A percentile compares a stretch with the other conserved stretches of the same genome.
Evolutionary conservation across 2,113 vertebrate genomes (phyloP).

Genomic region (Rousettus leschenaultii): DNA sequence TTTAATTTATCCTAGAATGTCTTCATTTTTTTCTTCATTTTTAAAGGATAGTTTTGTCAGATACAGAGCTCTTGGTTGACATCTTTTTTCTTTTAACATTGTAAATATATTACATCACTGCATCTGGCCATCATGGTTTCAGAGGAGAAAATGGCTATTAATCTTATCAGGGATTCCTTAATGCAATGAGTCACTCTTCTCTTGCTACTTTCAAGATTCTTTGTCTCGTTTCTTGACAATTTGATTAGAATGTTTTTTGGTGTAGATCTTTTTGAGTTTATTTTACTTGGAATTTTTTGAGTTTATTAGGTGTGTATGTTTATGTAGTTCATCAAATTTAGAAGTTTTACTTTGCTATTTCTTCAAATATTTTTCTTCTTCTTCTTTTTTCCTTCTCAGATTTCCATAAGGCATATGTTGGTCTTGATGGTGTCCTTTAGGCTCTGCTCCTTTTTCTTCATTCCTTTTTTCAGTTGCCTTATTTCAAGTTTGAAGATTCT

Average conservation of each 20-base stretch:
- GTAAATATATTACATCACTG: not conserved
- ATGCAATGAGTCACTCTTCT: not conserved
- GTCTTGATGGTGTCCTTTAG: not conserved
- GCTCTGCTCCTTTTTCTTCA: not conserved
- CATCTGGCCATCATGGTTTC: not conserved
- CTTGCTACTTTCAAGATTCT: not conserved
- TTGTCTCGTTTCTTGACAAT: not conserved
- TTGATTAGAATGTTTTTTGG: not conserved
- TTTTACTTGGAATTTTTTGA: not conserved
- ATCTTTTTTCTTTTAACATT: not conserved
- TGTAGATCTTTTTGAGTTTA: not conserved
- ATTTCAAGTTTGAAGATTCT: not conserved
- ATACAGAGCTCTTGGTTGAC: not conserved
- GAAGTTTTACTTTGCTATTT: not conserved
- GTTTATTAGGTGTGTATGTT: not conserved
- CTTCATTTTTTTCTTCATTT: not conserved
- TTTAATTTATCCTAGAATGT: not conserved
- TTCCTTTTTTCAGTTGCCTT: not conserved
- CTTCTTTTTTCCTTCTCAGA: not conserved
- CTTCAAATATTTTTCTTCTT: not conserved
- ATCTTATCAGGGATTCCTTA: not conserved
- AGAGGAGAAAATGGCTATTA: not conserved
- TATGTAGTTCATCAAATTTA: not conserved
- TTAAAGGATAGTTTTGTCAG: not conserved
- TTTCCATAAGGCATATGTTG: not conserved